Evolutionary conservation across 1,140 invertebrate genomes (phyloP), one percentile per base, ranked within the genome.

Genomic region (Thaumetopoea pityocampa): DNA sequence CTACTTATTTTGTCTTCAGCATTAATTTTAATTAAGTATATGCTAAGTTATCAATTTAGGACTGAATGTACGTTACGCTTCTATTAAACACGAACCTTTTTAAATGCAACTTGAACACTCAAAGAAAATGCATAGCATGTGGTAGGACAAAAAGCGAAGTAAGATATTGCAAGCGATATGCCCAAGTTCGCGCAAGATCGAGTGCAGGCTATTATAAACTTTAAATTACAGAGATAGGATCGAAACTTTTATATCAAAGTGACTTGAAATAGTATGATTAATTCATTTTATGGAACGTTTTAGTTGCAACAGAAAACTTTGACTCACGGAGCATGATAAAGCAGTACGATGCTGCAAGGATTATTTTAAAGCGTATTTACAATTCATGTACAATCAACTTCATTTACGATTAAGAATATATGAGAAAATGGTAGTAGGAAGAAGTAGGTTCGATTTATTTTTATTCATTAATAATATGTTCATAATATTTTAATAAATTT

Each of bases 11-110:
- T 56, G 58, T 62, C 36, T 59, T 44, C 29, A 52, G 49, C 42
- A 40, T 67, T 67, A 57, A 61, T 67, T 70, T 68, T 69, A 77
- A 74, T 67, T 63, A 69, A 64, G 32, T 63, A 44, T 40, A 65
- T 51, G 55, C 46, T n/a, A n/a, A n/a, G 50, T 67, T 69, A 62
- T 69, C 51, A 48, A 69, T 50, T 47, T 58, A 44, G 32, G 27
- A 40, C 35, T 34, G 17, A 34, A 35, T 40, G 27, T 37, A 42
- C 19, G 34, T 23, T 17, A 11, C 18, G 24, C 27, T 12, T 28
- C 16, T 20, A 35, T 18, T 24, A 29, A 22, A 32, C 28, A 30
- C 34, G 27, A 37, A 17, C 20, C 18, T 29, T 47, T 47, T 38
- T 34, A 36, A 22, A 17, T 28, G 27, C 30, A 45, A 23, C 33